Conservation (phyloP, 1,140 invertebrate genomes). For the Eueides isabella region DNA sequence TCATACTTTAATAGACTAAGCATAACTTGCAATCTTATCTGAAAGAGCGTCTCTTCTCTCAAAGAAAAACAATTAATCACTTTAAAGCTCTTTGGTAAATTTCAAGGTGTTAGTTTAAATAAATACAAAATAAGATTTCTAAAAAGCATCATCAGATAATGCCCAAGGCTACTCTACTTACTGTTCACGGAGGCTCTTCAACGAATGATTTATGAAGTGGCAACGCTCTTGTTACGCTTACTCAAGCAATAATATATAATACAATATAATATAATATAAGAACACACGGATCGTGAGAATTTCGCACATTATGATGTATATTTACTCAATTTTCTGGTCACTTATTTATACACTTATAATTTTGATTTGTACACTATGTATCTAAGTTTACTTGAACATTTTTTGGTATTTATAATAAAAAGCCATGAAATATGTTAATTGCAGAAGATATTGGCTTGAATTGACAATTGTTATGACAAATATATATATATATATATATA, state of each 20-base stretch:
- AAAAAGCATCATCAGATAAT: background rate
- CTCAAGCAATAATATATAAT: background rate
- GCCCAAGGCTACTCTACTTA: background rate
- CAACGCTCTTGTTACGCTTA: background rate
- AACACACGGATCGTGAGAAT: background rate
- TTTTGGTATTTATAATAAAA: too few species aligned
- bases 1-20: too few species aligned
- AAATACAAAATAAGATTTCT: background rate
- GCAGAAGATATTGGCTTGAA: too few species aligned
- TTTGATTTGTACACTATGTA: too few species aligned
- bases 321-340: background rate
- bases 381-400: too few species aligned
- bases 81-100: background rate
- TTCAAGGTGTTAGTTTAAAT: background rate
- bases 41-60: too few species aligned
- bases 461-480: too few species aligned
- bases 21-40: too few species aligned
- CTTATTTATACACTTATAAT: too few species aligned
- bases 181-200: background rate
- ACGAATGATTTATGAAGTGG: background rate
- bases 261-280: background rate
- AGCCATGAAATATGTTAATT: too few species aligned
- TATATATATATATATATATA: too few species aligned
- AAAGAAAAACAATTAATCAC: background rate
- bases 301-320: background rate